Evolutionary conservation across 1,140 invertebrate species (phyloP).

Genomic region (Drosophila watanabei): DNA sequence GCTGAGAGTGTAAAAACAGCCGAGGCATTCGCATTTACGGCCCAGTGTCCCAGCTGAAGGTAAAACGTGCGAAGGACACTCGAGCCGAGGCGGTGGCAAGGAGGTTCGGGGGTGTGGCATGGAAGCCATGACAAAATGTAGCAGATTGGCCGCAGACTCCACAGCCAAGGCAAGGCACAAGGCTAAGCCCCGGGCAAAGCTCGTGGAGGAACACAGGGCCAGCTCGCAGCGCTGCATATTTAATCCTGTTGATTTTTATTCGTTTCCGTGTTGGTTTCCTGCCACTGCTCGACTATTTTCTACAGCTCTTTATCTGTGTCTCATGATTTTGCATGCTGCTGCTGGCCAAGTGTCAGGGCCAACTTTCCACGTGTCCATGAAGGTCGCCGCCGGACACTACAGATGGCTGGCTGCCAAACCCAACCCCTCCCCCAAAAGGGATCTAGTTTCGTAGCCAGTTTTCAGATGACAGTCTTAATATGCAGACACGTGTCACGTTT

Average conservation of each 20-base stretch:
- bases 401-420: conserved; percentile 12
- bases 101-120: conserved; percentile 27
- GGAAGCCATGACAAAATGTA: conserved; percentile 75
- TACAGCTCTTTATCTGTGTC: conserved; percentile 68
- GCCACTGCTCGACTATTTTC: conserved; percentile 45
- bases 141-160: conserved; percentile 69
- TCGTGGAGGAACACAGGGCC: conserved; percentile 23
- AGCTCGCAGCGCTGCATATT: conserved; percentile 63
- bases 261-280: conserved; percentile 67
- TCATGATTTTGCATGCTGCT: conserved; percentile 62
- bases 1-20: conserved; percentile 27
- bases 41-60: conserved; percentile 57
- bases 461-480: conserved; percentile 28
- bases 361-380: conserved; percentile 27
- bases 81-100: conserved; percentile 6
- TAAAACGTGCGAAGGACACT: conserved; percentile 68
- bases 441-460: conserved; percentile 15
- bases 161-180: conserved; percentile 39
- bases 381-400: conserved; percentile 35
- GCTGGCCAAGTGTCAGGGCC: conserved; percentile 26
- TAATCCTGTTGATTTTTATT: conserved; percentile 84
- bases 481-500: conserved; percentile 14
- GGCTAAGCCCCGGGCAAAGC: conserved; percentile 60
- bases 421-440: conserved; percentile 1
- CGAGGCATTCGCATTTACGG: conserved; percentile 43